Percentiles rank a stretch among this genome's conserved stretches.
Evolutionary conservation across 1,140 invertebrate genomes (phyloP).

Genomic region (Chrysopa pallens): DNA sequence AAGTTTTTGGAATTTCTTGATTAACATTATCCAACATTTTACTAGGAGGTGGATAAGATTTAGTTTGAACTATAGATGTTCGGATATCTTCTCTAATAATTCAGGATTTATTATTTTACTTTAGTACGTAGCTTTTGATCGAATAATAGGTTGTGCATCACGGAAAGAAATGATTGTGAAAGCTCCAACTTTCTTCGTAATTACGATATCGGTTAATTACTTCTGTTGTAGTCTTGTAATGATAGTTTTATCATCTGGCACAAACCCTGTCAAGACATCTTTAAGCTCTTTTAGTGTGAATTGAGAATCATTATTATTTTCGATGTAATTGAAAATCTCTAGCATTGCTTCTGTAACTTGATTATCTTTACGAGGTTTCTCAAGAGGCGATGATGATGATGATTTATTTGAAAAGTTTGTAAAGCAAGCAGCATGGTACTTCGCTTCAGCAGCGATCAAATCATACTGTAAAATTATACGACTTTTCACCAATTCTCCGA

Average conservation of each 20-base stretch:
- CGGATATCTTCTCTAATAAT: constrained; percentile 13
- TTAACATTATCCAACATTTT: background rate
- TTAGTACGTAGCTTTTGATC: background rate
- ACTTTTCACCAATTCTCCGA: constrained; percentile 16
- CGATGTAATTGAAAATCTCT: constrained; percentile 18
- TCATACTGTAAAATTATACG: constrained; percentile 16
- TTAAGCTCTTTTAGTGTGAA: constrained; percentile 2
- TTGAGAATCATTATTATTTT: constrained; percentile 16
- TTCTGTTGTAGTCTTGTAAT: background rate
- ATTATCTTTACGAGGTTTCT: constrained; percentile 13
- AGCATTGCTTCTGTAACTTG: constrained; percentile 16
- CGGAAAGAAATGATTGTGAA: background rate
- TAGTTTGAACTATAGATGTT: constrained; percentile 1
- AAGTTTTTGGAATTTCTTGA: background rate
- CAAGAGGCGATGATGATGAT: constrained; percentile 11
- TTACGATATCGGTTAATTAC: background rate
- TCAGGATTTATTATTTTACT: background rate
- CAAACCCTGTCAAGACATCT: background rate
- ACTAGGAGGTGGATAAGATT: background rate
- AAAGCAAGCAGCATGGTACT: constrained; percentile 17
- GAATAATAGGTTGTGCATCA: background rate
- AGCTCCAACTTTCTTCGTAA: background rate
- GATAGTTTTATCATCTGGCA: background rate
- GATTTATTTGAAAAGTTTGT: constrained; percentile 18
- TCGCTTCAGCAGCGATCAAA: constrained; percentile 19